These are phyloP conservation scores for Polypterus bichir DNA, from an alignment of 2,113 vertebrate genomes.

Conservation along the genomic window DNA sequence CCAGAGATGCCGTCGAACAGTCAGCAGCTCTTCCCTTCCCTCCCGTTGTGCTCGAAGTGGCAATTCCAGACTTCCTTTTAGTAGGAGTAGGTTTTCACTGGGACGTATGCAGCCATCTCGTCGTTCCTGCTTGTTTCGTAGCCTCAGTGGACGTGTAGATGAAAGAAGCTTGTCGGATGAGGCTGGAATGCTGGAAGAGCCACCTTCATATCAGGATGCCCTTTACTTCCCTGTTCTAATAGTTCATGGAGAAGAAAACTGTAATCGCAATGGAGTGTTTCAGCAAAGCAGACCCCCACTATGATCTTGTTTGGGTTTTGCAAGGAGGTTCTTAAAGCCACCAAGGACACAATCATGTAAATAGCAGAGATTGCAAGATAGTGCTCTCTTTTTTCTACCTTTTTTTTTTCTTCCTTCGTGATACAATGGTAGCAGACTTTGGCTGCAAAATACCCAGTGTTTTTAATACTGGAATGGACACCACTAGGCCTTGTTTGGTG, in stretches of 20 bases:
- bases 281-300: slow-evolving; percentile 17
- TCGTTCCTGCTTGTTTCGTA: slow-evolving; percentile 43
- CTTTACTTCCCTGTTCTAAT: slow-evolving; percentile 57
- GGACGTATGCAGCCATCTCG: slow-evolving; percentile 37
- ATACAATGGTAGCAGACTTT: too few relatives aligned
- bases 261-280: slow-evolving; percentile 28
- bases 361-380: too few relatives aligned
- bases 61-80: slow-evolving; percentile 41
- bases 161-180: slow-evolving; percentile 2
- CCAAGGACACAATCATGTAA: too few relatives aligned
- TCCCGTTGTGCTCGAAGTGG: slow-evolving; percentile 28
- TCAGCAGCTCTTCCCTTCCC: slow-evolving; percentile 53
- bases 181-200: slow-evolving; percentile 20
- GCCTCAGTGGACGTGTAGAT: slow-evolving; percentile 37
- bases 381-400: too few relatives aligned
- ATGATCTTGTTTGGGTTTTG: too few relatives aligned
- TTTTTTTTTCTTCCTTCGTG: too few relatives aligned
- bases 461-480: too few relatives aligned
- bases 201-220: slow-evolving; percentile 54
- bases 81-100: slow-evolving; percentile 55
- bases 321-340: too few relatives aligned
- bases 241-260: slow-evolving; percentile 52
- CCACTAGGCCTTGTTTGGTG: too few relatives aligned
- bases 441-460: too few relatives aligned
- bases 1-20: slow-evolving; percentile 45